Conservation (phyloP, 2,888 invertebrate species). For the Pecten maximus region DNA sequence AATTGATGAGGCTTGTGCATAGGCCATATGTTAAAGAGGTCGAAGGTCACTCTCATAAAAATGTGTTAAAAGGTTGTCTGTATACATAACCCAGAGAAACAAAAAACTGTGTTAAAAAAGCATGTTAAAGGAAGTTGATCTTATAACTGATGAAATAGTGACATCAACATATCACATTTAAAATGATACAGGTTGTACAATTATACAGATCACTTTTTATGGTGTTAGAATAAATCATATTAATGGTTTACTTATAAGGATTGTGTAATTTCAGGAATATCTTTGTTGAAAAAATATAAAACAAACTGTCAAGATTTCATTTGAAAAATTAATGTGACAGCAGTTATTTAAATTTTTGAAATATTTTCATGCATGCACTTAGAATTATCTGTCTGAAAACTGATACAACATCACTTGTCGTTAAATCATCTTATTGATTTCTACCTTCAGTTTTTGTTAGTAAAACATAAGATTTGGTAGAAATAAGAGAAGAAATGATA, state of each 20-base stretch:
- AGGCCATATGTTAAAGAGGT: neutral
- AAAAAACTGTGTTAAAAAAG: neutral
- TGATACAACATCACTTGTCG: neutral
- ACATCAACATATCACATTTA: too few species aligned
- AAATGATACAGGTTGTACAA: too few species aligned
- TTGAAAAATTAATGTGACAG: too few species aligned
- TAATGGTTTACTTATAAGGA: too few species aligned
- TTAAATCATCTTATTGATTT: neutral
- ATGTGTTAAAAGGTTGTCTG: neutral
- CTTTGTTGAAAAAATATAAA: too few species aligned
- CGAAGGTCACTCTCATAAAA: neutral
- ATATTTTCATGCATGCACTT: too few species aligned
- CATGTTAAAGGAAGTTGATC: neutral
- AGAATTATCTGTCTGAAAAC: too few species aligned
- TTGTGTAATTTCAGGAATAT: too few species aligned
- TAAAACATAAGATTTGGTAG: neutral
- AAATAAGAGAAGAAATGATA: neutral
- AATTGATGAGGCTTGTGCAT: neutral
- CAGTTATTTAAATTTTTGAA: too few species aligned
- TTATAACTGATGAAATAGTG: neutral
- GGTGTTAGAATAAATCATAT: too few species aligned
- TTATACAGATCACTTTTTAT: too few species aligned
- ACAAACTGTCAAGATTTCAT: too few species aligned
- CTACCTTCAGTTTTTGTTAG: neutral
- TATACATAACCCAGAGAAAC: neutral